A percentile compares a stretch with the other conserved stretches of the same genome.
Evolutionary conservation across 92 coral and sea anemone species (phyloP).

Genomic region (Heteractis magnifica): DNA sequence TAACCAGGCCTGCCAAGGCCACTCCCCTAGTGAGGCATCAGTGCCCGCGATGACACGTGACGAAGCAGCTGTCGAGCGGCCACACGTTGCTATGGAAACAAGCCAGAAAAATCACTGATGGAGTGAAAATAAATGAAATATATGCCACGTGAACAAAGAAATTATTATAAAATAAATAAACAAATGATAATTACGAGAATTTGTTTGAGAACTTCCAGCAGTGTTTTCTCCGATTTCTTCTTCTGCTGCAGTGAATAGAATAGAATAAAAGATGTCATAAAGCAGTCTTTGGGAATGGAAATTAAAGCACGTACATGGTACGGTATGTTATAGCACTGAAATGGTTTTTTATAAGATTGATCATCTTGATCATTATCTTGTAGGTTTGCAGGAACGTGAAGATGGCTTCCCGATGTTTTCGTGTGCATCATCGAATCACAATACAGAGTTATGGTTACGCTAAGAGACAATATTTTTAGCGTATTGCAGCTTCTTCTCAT

Average conservation of each 20-base stretch:
- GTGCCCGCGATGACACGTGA: conserved; percentile 50
- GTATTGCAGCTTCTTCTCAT: too few relatives aligned
- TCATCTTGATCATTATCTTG: too few relatives aligned
- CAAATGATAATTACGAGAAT: neutral
- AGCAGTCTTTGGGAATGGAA: neutral
- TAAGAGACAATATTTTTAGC: too few relatives aligned
- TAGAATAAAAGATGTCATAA: neutral
- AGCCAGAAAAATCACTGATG: neutral
- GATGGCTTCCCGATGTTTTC: too few relatives aligned
- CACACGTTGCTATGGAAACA: conserved; percentile 28
- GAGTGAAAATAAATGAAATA: neutral
- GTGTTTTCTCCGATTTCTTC: neutral
- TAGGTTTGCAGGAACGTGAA: too few relatives aligned
- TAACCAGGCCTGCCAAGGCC: conserved; percentile 69
- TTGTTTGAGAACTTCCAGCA: neutral
- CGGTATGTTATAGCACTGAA: too few relatives aligned
- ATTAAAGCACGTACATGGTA: too few relatives aligned
- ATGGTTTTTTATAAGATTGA: too few relatives aligned
- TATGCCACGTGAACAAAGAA: neutral
- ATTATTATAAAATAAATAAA: too few relatives aligned
- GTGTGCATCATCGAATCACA: too few relatives aligned
- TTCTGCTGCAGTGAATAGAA: neutral
- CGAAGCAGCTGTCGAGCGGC: conserved; percentile 16
- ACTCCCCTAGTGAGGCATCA: conserved; percentile 52
- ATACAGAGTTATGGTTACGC: too few relatives aligned